phyloP scores from a whole-genome alignment of 2,888 invertebrate species.

The Tinea trinotella region DNA sequence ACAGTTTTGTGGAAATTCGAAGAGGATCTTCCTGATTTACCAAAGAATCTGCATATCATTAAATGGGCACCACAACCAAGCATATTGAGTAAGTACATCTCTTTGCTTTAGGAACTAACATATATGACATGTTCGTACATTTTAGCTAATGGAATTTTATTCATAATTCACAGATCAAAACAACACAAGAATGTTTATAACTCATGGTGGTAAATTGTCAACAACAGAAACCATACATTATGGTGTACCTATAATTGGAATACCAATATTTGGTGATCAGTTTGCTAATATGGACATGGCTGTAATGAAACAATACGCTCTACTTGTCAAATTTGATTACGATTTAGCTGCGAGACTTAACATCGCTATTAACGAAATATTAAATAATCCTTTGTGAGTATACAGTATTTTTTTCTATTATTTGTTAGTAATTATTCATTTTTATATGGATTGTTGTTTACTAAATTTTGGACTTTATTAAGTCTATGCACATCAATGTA shows the following conservation, averaged over 20 bases:
- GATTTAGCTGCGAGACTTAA: conserved; percentile 50
- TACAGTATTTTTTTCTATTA: not conserved
- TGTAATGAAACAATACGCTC: conserved; percentile 58
- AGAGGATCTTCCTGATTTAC: conserved; percentile 32
- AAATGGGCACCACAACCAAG: conserved; percentile 33
- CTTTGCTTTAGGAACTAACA: not conserved
- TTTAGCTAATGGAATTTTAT: not conserved
- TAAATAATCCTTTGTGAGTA: conserved; percentile 46
- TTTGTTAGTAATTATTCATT: no score
- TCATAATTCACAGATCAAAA: conserved; percentile 31
- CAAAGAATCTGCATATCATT: conserved; percentile 32
- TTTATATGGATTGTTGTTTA: no score
- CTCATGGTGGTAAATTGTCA: conserved; percentile 71
- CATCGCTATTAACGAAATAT: conserved; percentile 44
- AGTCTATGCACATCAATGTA: no score
- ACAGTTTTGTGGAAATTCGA: conserved; percentile 24
- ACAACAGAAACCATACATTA: conserved; percentile 69
- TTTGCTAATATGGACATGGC: conserved; percentile 62
- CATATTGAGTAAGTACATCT: conserved; percentile 34
- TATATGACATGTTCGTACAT: not conserved
- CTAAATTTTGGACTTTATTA: no score
- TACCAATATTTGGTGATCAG: conserved; percentile 74
- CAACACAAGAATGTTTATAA: conserved; percentile 44
- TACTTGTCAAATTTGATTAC: conserved; percentile 49
- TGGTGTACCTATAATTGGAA: conserved; percentile 67